These are phyloP conservation scores for Gymnogyps californianus DNA, from an alignment of 2,113 vertebrate species.

Conservation along the genomic window DNA sequence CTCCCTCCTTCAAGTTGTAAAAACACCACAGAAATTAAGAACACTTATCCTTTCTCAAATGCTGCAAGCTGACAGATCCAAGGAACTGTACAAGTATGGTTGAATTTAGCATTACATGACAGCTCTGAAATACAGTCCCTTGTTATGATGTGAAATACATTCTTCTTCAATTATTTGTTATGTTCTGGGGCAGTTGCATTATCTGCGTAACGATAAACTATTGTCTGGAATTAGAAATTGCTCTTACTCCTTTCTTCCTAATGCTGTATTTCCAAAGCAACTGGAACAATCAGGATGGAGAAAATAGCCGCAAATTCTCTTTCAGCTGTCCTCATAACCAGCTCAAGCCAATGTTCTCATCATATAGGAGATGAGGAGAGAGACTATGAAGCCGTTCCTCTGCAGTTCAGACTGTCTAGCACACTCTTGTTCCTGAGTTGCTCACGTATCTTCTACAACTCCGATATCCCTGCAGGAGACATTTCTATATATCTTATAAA, in stretches of 20 bases:
- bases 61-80: background rate
- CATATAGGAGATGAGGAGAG: background rate
- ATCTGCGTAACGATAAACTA: background rate
- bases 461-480: background rate
- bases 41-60: background rate
- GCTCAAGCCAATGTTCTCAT: background rate
- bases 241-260: background rate
- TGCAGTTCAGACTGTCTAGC: background rate
- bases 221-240: background rate
- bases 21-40: background rate
- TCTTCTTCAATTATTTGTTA: background rate
- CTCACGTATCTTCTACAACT: background rate
- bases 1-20: background rate
- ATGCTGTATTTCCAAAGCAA: background rate
- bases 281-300: background rate
- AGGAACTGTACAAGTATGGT: background rate
- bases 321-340: background rate
- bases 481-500: background rate
- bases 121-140: background rate
- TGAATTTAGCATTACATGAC: background rate
- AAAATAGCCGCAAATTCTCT: background rate
- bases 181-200: background rate
- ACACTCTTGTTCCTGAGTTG: background rate
- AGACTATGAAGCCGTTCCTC: background rate
- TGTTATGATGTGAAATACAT: background rate